Base-by-base conservation (phyloP, 2,888 invertebrate genomes). In the Volucella inflata region DNA sequence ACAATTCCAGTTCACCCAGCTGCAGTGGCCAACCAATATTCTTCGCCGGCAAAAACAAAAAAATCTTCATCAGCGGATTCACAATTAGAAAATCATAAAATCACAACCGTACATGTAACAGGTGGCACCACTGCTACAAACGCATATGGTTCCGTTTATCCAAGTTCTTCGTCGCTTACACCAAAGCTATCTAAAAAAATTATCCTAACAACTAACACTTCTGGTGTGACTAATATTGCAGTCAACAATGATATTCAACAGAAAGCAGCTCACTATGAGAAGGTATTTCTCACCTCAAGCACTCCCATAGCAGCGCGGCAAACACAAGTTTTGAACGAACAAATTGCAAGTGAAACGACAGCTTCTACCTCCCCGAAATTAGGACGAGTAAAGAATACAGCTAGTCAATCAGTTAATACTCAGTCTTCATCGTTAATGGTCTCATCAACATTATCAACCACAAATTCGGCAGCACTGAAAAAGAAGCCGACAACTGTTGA, bases 221-320 rank as follows among this genome's bases (percentile, higher is more conserved):
- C 91, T 8, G 91, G 91, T 11, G 88, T 92, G 2, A 92, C 92
- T 11, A 92, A 90, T 70, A 92, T 92, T 53, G 89, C 91, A 21
- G 91, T 92, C 30, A 91, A 91, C 83, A 90, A 89, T 70, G 65
- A 88, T n/a, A 88, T 84, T 36, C 88, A 85, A 51, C 51, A 85
- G 40, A 85, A 85, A 57, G 21, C 76, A 9, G 44, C 76, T 9
- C 91, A 92, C 81, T 92, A 92, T 55, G 92, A 92, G 74, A 91
- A 91, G 75, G 90, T 92, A 2, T 92, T 92, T 78, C 90, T 92
- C 0, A 90, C 91, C 8, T 90, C 91, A 21, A 91, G 89, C 65
- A 89, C 88, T 74, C 90, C 90, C 11, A 88, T 89, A 53, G 72
- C 76, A 38, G 62, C 70, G 14, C 48, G 60, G 46, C 76, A 55